Conservation (phyloP, 1,140 invertebrate genomes). For the Brachionus calyciflorus region DNA sequence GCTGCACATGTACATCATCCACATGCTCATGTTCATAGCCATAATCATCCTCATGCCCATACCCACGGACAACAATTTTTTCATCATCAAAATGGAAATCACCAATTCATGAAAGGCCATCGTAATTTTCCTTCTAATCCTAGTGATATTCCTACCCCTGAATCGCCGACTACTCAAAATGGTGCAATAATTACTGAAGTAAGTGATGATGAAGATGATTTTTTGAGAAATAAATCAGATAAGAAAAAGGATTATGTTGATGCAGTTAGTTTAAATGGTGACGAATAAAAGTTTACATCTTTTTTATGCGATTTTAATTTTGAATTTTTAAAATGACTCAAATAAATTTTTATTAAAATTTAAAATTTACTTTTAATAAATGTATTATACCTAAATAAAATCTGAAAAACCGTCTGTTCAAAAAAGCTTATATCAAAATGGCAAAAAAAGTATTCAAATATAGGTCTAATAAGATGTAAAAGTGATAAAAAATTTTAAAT, state of each 20-base stretch:
- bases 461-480: no score
- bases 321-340: background rate
- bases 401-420: background rate
- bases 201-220: conserved; percentile 39
- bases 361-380: background rate
- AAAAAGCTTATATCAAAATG: no score
- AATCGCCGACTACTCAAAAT: background rate
- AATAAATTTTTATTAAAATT: background rate
- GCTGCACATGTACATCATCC: background rate
- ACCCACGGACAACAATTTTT: background rate
- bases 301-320: background rate
- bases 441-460: no score
- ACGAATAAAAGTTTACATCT: conserved; percentile 10
- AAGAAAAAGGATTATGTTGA: conserved; percentile 44
- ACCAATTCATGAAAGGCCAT: background rate
- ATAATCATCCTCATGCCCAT: background rate
- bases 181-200: conserved; percentile 42
- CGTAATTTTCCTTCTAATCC: conserved; percentile 23
- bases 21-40: background rate
- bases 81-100: background rate
- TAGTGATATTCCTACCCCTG: background rate
- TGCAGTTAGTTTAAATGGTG: conserved; percentile 39
- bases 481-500: no score
- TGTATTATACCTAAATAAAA: background rate
- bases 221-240: conserved; percentile 1